A percentile compares a stretch with the other conserved stretches of the same genome.
Evolutionary conservation across 1,140 invertebrate species (phyloP).

Genomic region (Leptoteleia sp.): DNA sequence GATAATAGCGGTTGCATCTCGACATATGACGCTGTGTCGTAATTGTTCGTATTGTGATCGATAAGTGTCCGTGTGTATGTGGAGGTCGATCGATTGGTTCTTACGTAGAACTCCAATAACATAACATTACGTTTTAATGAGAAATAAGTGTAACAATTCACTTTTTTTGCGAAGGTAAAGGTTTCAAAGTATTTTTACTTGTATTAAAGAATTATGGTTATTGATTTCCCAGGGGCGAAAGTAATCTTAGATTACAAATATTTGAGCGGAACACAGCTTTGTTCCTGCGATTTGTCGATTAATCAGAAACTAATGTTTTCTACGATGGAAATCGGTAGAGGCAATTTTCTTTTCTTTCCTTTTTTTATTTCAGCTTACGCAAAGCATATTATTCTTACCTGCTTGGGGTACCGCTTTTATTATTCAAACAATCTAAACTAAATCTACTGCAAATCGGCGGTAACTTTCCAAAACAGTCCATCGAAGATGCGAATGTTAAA

Average conservation of each 20-base stretch:
- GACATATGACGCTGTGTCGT: conserved; percentile 48
- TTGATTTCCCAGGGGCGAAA: conserved; percentile 15
- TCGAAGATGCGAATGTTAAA: conserved; percentile 66
- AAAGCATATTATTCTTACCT: too few relatives aligned
- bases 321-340: too few relatives aligned
- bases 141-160: conserved; percentile 59
- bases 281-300: neutral
- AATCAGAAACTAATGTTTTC: conserved; percentile 5
- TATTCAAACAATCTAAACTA: conserved; percentile 69
- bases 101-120: conserved; percentile 44
- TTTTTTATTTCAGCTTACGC: too few relatives aligned
- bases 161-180: conserved; percentile 52
- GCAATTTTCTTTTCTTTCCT: too few relatives aligned
- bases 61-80: conserved; percentile 20
- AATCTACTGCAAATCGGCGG: conserved; percentile 73
- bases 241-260: conserved; percentile 13
- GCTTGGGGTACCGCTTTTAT: conserved; percentile 70
- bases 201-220: conserved; percentile 42
- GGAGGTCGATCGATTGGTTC: conserved; percentile 63
- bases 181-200: conserved; percentile 53
- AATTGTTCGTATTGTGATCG: conserved; percentile 33
- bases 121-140: conserved; percentile 44
- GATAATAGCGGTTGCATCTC: conserved; percentile 30
- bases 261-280: neutral
- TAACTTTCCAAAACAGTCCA: conserved; percentile 70